Evolutionary conservation across 2,888 invertebrate species (phyloP).

Genomic region (Apodemia duryi): DNA sequence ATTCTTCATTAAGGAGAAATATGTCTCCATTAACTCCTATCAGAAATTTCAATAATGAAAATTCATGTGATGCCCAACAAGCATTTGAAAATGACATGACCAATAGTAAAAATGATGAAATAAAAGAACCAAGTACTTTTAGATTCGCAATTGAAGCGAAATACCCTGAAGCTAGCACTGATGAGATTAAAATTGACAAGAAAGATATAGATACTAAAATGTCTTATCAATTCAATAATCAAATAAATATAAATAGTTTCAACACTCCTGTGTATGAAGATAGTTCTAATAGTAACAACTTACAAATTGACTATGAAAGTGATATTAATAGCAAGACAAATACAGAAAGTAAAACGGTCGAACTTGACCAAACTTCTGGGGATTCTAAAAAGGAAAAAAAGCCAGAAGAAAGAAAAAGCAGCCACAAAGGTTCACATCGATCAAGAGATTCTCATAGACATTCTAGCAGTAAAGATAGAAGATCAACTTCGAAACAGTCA

Average conservation of each 20-base stretch:
- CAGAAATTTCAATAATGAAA: constrained; percentile 68
- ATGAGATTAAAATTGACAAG: constrained; percentile 46
- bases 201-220: constrained; percentile 50
- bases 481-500: constrained; percentile 60
- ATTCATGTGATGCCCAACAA: constrained; percentile 71
- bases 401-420: constrained; percentile 52
- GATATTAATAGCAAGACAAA: constrained; percentile 70
- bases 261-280: constrained; percentile 65
- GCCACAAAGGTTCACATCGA: constrained; percentile 60
- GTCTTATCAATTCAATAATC: constrained; percentile 59
- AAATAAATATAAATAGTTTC: constrained; percentile 61
- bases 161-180: constrained; percentile 47
- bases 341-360: constrained; percentile 50
- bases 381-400: constrained; percentile 58
- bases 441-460: constrained; percentile 64
- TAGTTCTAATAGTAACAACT: constrained; percentile 67
- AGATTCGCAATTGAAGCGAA: constrained; percentile 64
- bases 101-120: constrained; percentile 47
- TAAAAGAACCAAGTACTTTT: constrained; percentile 59
- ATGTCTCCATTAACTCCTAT: constrained; percentile 73
- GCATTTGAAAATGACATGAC: constrained; percentile 60
- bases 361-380: constrained; percentile 52
- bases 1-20: constrained; percentile 62
- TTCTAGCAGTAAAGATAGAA: constrained; percentile 63
- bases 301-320: constrained; percentile 71